Conservation (phyloP, 2,888 invertebrate genomes). For the Pteria penguin region DNA sequence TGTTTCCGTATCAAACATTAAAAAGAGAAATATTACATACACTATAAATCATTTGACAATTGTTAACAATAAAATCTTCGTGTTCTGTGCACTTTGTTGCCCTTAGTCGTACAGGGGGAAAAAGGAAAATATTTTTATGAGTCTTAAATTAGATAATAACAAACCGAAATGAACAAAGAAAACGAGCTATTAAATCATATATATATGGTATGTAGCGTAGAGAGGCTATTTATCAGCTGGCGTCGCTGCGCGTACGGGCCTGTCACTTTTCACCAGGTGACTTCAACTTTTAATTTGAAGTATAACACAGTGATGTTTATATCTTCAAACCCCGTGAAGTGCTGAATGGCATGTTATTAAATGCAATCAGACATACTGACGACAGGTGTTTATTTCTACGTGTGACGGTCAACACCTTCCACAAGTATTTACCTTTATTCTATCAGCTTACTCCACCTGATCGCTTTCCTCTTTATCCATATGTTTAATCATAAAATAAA, state of each 20-base stretch:
- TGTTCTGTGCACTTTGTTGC: too few species aligned
- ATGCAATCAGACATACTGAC: conserved; percentile 45
- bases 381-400: conserved; percentile 48
- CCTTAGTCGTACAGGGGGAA: too few species aligned
- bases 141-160: too few species aligned
- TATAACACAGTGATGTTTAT: conserved; percentile 38
- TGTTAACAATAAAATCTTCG: too few species aligned
- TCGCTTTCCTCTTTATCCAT: conserved; percentile 17
- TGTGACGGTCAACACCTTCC: conserved; percentile 40
- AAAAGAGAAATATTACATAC: too few species aligned
- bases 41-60: too few species aligned
- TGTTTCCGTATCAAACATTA: too few species aligned
- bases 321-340: conserved; percentile 35
- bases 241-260: conserved; percentile 1
- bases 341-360: conserved; percentile 38
- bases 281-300: conserved; percentile 36
- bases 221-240: not conserved
- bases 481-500: conserved; percentile 28
- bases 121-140: too few species aligned
- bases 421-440: conserved; percentile 33
- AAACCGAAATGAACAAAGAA: too few species aligned
- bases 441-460: conserved; percentile 16
- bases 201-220: too few species aligned
- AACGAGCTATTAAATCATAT: too few species aligned
- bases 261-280: conserved; percentile 37